Conservation (phyloP, 2,113 vertebrate genomes). For the Chauna torquata region DNA sequence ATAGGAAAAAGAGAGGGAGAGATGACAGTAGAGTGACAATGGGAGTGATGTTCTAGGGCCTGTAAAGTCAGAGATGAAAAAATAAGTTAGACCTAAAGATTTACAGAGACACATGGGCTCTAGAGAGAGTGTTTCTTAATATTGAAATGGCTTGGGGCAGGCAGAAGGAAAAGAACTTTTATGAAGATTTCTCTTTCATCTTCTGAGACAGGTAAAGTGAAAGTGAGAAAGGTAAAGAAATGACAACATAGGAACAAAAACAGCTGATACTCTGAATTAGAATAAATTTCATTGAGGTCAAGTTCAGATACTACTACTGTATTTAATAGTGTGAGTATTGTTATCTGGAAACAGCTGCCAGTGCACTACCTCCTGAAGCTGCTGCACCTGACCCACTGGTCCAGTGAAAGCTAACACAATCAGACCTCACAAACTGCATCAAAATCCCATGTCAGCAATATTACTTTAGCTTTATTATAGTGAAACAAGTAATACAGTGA, state of each 20-base stretch:
- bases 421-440: not conserved
- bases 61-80: not conserved
- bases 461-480: not conserved
- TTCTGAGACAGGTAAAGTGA: not conserved
- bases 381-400: not conserved
- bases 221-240: not conserved
- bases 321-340: not conserved
- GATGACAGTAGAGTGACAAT: not conserved
- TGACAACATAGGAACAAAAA: not conserved
- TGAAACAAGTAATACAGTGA: not conserved
- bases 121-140: not conserved
- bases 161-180: not conserved
- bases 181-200: not conserved
- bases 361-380: not conserved
- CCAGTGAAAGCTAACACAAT: not conserved
- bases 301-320: not conserved
- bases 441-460: not conserved
- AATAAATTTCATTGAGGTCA: not conserved
- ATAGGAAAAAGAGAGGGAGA: not conserved
- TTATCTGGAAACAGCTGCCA: not conserved
- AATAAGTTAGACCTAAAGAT: not conserved
- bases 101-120: not conserved
- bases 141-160: not conserved
- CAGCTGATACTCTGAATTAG: not conserved
- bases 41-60: not conserved